Conservation (phyloP, 2,888 invertebrate genomes). For the Macrophya alboannulata region DNA sequence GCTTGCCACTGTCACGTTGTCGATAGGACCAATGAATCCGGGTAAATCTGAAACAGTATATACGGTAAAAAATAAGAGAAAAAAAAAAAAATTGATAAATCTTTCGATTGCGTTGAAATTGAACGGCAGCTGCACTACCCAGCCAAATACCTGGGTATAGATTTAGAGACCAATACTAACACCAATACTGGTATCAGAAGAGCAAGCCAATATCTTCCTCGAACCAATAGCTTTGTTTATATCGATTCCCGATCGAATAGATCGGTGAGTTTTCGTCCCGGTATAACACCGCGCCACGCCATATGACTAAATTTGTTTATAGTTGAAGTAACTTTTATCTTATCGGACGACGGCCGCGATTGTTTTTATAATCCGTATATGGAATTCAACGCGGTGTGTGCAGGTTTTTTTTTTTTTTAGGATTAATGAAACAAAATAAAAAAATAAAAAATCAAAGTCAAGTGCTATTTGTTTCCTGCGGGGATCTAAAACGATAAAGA, state of each 20-base stretch:
- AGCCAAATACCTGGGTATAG: constrained; percentile 36
- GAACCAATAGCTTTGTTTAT: constrained; percentile 50
- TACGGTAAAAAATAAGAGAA: too few relatives aligned
- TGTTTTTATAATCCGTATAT: constrained; percentile 40
- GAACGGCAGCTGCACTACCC: constrained; percentile 43
- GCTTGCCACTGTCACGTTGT: constrained; percentile 88
- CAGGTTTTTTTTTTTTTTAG: too few relatives aligned
- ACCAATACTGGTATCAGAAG: constrained; percentile 30
- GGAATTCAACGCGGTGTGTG: constrained; percentile 4
- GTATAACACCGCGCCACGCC: not conserved
- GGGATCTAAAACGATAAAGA: constrained; percentile 61
- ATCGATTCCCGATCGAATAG: constrained; percentile 51
- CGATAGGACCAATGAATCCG: constrained; percentile 86
- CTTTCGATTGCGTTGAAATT: constrained; percentile 42
- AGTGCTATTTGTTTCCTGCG: constrained; percentile 35
- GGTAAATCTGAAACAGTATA: constrained; percentile 79
- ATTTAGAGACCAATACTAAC: constrained; percentile 48
- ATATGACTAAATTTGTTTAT: constrained; percentile 21
- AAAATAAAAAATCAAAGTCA: not conserved
- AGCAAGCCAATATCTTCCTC: constrained; percentile 49
- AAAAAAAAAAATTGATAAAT: constrained; percentile 31
- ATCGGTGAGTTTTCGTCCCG: constrained; percentile 16
- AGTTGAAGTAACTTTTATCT: constrained; percentile 32
- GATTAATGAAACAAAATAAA: not conserved
- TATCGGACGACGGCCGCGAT: constrained; percentile 30